These are phyloP conservation scores for Palythoa heliodiscus DNA, from an alignment of 92 coral and sea anemone species.

Conservation along the genomic window DNA sequence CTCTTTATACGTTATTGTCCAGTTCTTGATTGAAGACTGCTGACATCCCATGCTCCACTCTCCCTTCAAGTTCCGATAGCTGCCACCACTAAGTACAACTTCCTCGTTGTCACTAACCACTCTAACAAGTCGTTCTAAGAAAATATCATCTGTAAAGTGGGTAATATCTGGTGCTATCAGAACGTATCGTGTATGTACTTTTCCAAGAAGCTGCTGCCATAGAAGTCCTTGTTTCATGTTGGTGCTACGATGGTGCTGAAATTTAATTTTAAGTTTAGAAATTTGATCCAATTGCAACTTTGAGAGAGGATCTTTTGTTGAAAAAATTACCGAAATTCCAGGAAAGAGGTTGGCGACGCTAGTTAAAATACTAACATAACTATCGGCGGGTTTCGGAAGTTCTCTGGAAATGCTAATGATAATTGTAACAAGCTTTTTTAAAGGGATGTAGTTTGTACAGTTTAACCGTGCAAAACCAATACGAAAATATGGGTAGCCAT, in stretches of 20 bases:
- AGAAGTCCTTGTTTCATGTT: conserved; percentile 41
- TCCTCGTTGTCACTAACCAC: conserved; percentile 75
- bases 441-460: conserved; percentile 73
- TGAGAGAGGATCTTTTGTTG: conserved; percentile 34
- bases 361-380: conserved; percentile 23
- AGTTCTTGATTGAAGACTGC: conserved; percentile 81
- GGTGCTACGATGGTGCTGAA: conserved; percentile 31
- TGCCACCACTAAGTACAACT: conserved; percentile 81
- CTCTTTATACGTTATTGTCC: conserved; percentile 77
- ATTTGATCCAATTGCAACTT: not conserved
- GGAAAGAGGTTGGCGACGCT: conserved; percentile 62
- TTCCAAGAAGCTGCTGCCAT: conserved; percentile 49
- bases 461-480: conserved; percentile 79
- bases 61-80: conserved; percentile 78
- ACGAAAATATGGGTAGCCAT: conserved; percentile 93
- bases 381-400: conserved; percentile 43
- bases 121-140: conserved; percentile 60
- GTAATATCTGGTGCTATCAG: conserved; percentile 61
- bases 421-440: conserved; percentile 67
- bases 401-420: conserved; percentile 58
- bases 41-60: conserved; percentile 95
- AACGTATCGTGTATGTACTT: conserved; percentile 61
- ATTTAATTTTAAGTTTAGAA: conserved; percentile 39
- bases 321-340: conserved; percentile 55
- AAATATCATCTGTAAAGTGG: conserved; percentile 63